These are phyloP conservation scores for Varroa destructor DNA, from an alignment of 1,140 invertebrate genomes.

Conservation along the genomic window DNA sequence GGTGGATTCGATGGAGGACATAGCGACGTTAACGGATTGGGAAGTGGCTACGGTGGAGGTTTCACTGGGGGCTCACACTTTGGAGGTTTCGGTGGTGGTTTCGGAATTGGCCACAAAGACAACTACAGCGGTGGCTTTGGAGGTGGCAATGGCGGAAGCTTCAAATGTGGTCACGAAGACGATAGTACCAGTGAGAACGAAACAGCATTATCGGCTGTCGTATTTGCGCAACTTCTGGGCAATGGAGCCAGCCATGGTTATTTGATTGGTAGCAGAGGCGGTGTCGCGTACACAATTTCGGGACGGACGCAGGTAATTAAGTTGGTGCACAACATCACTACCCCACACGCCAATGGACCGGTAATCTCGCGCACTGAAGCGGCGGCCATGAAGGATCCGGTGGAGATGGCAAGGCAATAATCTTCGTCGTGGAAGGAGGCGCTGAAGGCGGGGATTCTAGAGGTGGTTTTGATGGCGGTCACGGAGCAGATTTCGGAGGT, in stretches of 20 bases:
- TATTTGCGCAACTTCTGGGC: background rate
- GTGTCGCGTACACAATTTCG: conserved; percentile 14
- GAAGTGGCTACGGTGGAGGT: background rate
- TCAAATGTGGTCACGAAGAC: background rate
- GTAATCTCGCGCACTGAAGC: conserved; percentile 7
- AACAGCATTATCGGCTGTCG: conserved; percentile 8
- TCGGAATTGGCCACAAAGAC: background rate
- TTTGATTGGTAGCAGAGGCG: conserved; percentile 12
- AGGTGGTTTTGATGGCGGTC: background rate
- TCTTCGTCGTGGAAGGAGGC: conserved; percentile 1
- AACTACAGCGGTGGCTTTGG: background rate
- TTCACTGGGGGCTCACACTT: no score
- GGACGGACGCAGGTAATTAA: conserved; percentile 24
- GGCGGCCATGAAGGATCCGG: background rate
- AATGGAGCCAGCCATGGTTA: conserved; percentile 4
- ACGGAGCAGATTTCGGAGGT: background rate
- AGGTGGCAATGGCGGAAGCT: background rate
- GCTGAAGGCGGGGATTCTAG: background rate
- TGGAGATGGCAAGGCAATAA: conserved; percentile 10
- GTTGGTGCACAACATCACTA: conserved; percentile 10
- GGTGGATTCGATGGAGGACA: background rate
- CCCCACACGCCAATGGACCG: background rate
- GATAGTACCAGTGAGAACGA: background rate
- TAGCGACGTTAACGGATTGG: background rate
- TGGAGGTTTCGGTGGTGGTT: conserved; percentile 2